Evolutionary conservation across 2,797 vertebrate genomes (phyloP).

Genomic region (Anabas testudineus): DNA sequence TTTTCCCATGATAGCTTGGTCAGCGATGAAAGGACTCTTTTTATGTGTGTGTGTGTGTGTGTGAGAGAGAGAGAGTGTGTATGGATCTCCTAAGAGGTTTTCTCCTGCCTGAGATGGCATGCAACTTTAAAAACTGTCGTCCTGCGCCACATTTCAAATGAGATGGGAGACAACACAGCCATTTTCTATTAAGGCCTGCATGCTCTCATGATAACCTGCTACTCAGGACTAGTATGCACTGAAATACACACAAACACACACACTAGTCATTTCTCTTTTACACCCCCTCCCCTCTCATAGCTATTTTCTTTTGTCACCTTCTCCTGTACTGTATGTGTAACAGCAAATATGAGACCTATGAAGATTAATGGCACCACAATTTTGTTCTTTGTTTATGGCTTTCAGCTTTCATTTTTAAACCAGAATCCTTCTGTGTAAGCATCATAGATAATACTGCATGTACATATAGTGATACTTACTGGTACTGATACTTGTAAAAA

Average conservation of each 20-base stretch:
- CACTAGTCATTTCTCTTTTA: constrained; percentile 16
- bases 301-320: constrained; percentile 11
- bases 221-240: constrained; percentile 5
- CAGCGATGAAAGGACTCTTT: constrained; percentile 28
- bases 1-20: constrained; percentile 55
- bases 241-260: constrained; percentile 19
- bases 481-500: no score
- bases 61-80: not conserved
- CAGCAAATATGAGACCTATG: not conserved
- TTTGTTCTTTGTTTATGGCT: constrained; percentile 3
- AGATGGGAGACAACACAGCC: constrained; percentile 58
- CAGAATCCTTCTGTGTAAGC: not conserved
- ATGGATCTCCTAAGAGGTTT: constrained; percentile 47
- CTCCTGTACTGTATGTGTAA: constrained; percentile 2
- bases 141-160: constrained; percentile 66
- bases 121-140: constrained; percentile 67
- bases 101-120: constrained; percentile 45
- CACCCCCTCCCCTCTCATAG: not conserved
- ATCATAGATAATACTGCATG: not conserved
- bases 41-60: not conserved
- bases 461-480: not conserved
- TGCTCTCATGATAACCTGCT: constrained; percentile 42
- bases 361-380: not conserved
- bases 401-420: not conserved
- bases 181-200: constrained; percentile 48